A percentile compares a stretch with the other conserved stretches of the same genome.
Evolutionary conservation across 2,113 vertebrate genomes (phyloP).

Genomic region (Variabilichromis moorii): DNA sequence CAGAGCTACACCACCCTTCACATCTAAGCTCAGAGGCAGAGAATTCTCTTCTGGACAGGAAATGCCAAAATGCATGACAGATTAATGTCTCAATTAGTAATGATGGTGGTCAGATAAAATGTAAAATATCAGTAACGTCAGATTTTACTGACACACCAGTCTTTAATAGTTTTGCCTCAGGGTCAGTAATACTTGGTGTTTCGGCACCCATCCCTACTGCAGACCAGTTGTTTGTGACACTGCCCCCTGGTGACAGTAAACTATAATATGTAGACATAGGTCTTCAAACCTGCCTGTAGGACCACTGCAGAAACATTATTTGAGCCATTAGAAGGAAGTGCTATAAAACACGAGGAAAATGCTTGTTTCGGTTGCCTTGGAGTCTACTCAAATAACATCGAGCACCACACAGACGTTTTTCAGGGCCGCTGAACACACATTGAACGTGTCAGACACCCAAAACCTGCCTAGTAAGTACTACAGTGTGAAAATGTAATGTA

Average conservation of each 20-base stretch:
- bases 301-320: not conserved
- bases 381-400: not conserved
- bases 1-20: not conserved
- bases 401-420: not conserved
- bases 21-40: not conserved
- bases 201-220: accelerated
- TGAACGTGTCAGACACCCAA: not conserved
- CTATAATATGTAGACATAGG: not conserved
- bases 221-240: not conserved
- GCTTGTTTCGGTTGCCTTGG: not conserved
- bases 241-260: not conserved
- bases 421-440: not conserved
- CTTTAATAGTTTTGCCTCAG: not conserved
- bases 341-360: not conserved
- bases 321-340: not conserved
- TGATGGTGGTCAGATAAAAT: not conserved
- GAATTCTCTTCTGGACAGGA: not conserved
- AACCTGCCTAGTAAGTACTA: not conserved
- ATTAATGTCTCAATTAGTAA: not conserved
- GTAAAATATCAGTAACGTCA: not conserved
- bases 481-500: not conserved
- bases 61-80: accelerated
- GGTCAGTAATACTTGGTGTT: not conserved
- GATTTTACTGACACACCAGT: not conserved
- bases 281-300: not conserved